Base-by-base conservation (phyloP, 2,888 invertebrate species). In the Copidosoma aretas region DNA sequence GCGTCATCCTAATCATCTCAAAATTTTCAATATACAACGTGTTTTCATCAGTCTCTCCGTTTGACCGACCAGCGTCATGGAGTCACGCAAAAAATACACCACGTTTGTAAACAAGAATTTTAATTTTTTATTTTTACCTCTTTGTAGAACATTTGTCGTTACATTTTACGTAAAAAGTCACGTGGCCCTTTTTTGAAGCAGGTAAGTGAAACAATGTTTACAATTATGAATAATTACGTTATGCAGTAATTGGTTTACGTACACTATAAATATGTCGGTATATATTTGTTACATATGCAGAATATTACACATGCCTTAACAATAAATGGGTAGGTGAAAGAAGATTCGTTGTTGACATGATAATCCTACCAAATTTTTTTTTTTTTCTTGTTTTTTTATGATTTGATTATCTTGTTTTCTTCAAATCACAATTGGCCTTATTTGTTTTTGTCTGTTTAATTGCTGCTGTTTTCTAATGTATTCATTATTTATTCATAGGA, bases 271-370 rank as follows among this genome's bases (percentile, higher is more conserved):
- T n/a, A n/a, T n/a, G n/a, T n/a, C n/a, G n/a, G 32, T 32, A 32
- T 32, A 8, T 32, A 32, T 32, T 5, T 32, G 8, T 32, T 8
- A 32, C 32, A 32, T 32, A 32, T 32, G 8, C 19, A 54, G 51
- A 62, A 65, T 56, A 68, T 67, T 49, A 59, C 57, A 21, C 53
- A 58, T 61, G 5, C 10, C 32, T 63, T 21, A 68, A 71, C 61
- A 60, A 63, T 64, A 57, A 71, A 68, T 17, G 8, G 32, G 66
- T 66, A 68, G 60, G 54, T 60, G 71, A 61, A 69, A 71, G 71
- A 69, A 71, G 69, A 71, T 71, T 71, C 67, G 71, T 67, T 71
- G 62, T 69, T n/a, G 22, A 65, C 68, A 62, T 68, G 67, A 32
- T 19, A 54, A 25, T 56, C 2, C 22, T 49, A 46, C 51, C 19